A percentile compares a stretch with the other conserved stretches of the same genome.
Conservation (phyloP, 2,797 vertebrate genomes). For the Scyliorhinus canicula region DNA sequence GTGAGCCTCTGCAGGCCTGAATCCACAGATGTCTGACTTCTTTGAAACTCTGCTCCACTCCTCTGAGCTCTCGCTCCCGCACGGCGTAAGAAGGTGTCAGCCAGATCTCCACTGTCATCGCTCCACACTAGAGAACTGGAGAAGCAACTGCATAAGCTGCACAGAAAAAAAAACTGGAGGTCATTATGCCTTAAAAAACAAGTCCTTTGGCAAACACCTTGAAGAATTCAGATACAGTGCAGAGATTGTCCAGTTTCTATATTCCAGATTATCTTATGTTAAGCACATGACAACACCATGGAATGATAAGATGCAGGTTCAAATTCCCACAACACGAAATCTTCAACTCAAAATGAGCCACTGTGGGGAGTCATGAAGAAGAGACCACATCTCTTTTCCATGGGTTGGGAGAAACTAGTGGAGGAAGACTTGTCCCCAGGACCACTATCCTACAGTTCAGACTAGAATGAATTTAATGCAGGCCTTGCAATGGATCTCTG, state of each 20-base stretch:
- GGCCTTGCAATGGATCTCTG: neutral
- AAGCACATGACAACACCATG: neutral
- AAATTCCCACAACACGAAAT: neutral
- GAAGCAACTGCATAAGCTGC: neutral
- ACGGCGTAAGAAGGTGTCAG: neutral
- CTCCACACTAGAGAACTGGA: too few relatives aligned
- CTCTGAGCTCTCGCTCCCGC: neutral
- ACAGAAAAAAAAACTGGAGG: neutral
- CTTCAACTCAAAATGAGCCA: neutral
- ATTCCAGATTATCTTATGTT: too few relatives aligned
- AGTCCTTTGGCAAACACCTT: neutral
- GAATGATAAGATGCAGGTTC: neutral
- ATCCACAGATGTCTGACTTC: neutral
- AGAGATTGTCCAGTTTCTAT: too few relatives aligned
- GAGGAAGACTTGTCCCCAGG: neutral
- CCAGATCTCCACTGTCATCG: too few relatives aligned
- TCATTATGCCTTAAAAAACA: neutral
- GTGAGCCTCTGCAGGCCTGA: neutral
- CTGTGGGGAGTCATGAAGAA: neutral
- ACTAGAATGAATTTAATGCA: neutral
- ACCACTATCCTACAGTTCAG: neutral
- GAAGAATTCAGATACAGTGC: too few relatives aligned
- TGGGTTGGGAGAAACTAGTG: neutral
- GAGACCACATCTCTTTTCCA: neutral
- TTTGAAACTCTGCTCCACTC: neutral